These are phyloP conservation scores for Acleris laterana DNA, from an alignment of 2,888 invertebrate species.

Conservation along the genomic window DNA sequence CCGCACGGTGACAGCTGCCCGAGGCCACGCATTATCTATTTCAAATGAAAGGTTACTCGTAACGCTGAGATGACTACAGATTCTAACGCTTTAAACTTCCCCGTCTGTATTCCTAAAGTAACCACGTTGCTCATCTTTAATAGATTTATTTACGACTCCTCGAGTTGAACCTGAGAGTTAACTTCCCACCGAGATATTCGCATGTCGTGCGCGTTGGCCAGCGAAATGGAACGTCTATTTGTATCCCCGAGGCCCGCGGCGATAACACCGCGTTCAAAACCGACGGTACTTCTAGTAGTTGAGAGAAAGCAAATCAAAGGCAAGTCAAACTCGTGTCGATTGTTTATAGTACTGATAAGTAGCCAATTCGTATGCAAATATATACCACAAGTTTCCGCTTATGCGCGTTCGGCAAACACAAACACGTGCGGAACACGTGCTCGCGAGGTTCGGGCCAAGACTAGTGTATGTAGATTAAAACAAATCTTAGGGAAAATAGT, in stretches of 20 bases:
- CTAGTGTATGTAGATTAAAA: slow-evolving; percentile 7
- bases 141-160: slow-evolving; percentile 15
- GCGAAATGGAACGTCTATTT: slow-evolving; percentile 83
- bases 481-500: slow-evolving; percentile 34
- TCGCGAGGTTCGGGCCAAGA: slow-evolving; percentile 3
- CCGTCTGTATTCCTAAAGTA: not conserved
- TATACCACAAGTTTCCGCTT: slow-evolving; percentile 31
- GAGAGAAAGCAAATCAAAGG: slow-evolving; percentile 9
- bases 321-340: not conserved
- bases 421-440: slow-evolving; percentile 33
- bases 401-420: slow-evolving; percentile 18
- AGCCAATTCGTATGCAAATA: slow-evolving; percentile 26
- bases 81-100: not conserved
- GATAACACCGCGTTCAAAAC: slow-evolving; percentile 61
- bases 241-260: slow-evolving; percentile 80
- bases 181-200: slow-evolving; percentile 74
- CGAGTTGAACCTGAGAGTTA: slow-evolving; percentile 57
- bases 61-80: not conserved
- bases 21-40: slow-evolving; percentile 51
- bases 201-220: slow-evolving; percentile 75
- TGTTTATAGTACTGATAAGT: slow-evolving; percentile 8
- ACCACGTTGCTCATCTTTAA: not conserved
- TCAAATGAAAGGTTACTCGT: slow-evolving; percentile 26
- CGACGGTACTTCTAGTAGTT: slow-evolving; percentile 21
- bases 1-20: slow-evolving; percentile 57